Conservation (phyloP, 2,113 vertebrate genomes). For the Enhydra lutris region DNA sequence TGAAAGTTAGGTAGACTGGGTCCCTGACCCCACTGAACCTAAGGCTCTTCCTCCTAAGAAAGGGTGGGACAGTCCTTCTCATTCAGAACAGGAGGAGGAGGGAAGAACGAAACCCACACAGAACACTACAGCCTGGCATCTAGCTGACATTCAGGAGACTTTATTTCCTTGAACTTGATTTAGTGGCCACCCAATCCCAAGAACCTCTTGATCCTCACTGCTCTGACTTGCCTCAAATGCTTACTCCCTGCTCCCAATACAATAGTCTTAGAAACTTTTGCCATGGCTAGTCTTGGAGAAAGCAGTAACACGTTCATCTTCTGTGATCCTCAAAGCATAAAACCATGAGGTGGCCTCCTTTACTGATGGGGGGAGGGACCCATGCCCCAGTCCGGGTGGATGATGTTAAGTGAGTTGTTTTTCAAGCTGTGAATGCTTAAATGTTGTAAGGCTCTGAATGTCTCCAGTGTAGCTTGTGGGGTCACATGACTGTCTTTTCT, state of each 20-base stretch:
- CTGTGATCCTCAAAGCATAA: not conserved
- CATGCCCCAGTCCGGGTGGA: accelerated
- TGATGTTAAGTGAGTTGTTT: not conserved
- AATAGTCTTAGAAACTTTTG: not conserved
- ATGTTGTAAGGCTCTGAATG: not conserved
- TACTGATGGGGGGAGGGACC: too few relatives aligned
- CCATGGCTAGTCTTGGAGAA: not conserved
- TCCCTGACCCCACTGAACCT: not conserved
- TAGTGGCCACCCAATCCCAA: not conserved
- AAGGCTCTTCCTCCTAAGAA: not conserved
- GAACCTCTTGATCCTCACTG: not conserved
- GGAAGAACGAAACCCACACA: not conserved
- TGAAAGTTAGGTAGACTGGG: not conserved
- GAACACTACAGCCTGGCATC: too few relatives aligned
- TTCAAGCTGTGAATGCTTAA: not conserved
- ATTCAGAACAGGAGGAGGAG: not conserved
- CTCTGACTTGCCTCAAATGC: not conserved
- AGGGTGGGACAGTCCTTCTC: not conserved
- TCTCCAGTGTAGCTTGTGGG: not conserved
- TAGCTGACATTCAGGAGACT: not conserved
- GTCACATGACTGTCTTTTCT: not conserved
- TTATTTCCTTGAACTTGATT: not conserved
- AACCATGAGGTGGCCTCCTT: not conserved
- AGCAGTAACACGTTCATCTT: not conserved
- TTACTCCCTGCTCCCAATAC: not conserved